These are phyloP conservation scores for Ramphastos sulfuratus DNA, from an alignment of 2,113 vertebrate species.

Conservation along the genomic window DNA sequence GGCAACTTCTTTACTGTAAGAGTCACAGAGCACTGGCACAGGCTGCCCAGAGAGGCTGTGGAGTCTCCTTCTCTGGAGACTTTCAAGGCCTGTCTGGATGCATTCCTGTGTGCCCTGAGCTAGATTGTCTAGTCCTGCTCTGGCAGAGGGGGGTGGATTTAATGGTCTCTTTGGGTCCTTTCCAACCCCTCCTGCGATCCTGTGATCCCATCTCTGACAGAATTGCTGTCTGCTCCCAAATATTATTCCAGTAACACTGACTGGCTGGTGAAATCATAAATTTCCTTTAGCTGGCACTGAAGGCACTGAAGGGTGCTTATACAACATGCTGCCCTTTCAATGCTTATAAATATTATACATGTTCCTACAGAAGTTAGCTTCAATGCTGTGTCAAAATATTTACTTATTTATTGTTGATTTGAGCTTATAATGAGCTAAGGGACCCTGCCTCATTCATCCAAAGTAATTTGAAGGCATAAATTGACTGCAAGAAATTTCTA, in stretches of 20 bases:
- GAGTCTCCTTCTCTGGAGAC: no score
- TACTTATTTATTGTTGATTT: constrained; percentile 42
- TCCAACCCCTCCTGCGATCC: no score
- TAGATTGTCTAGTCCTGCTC: no score
- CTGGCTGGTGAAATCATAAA: background rate
- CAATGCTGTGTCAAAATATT: constrained; percentile 58
- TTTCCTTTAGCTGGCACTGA: constrained; percentile 22
- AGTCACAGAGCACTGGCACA: no score
- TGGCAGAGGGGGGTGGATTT: no score
- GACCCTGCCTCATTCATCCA: constrained; percentile 14
- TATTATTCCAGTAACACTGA: background rate
- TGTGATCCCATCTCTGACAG: background rate
- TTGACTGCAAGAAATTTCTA: constrained; percentile 39
- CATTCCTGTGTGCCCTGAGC: no score
- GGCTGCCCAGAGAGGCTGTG: no score
- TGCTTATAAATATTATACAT: constrained; percentile 51
- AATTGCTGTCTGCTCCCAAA: background rate
- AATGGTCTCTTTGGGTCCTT: no score
- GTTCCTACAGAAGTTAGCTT: constrained; percentile 27
- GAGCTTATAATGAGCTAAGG: constrained; percentile 20
- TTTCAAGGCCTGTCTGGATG: no score
- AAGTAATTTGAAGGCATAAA: constrained; percentile 44
- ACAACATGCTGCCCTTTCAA: constrained; percentile 14
- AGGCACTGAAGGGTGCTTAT: background rate
- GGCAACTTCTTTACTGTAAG: no score